Evolutionary conservation across 2,888 invertebrate species (phyloP).

Genomic region (Apamea anceps): DNA sequence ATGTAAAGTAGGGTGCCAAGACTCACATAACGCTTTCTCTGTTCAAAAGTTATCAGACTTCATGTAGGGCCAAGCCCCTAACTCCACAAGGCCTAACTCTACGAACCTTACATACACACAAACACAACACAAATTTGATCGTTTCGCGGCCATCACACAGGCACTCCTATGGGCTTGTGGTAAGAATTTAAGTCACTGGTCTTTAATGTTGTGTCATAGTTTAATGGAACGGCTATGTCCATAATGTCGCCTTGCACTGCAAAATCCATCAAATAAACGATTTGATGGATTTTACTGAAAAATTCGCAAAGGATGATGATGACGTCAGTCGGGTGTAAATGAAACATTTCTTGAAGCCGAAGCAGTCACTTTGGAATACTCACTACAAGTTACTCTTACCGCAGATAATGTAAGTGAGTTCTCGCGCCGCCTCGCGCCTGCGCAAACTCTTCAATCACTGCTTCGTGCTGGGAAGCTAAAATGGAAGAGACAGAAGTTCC

Average conservation of each 20-base stretch:
- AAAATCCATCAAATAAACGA: background rate
- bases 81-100: background rate
- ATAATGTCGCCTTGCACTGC: background rate
- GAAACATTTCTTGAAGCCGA: constrained; percentile 6
- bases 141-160: background rate
- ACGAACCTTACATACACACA: background rate
- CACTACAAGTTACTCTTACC: constrained; percentile 22
- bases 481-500: background rate
- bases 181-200: background rate
- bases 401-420: constrained; percentile 29
- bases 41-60: too few species aligned
- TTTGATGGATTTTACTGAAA: too few species aligned
- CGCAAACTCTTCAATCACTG: constrained; percentile 40
- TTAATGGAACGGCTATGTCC: background rate
- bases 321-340: constrained; percentile 7
- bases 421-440: constrained; percentile 18
- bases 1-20: too few species aligned
- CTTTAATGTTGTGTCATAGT: background rate
- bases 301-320: background rate
- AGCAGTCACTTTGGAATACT: constrained; percentile 27
- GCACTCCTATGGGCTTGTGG: background rate
- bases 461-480: constrained; percentile 21
- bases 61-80: background rate
- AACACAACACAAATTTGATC: too few species aligned
- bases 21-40: too few species aligned